Evolutionary conservation across 2,113 vertebrate species (phyloP), one percentile per base, ranked within the genome.

Genomic region (Rhynchomys soricoides): DNA sequence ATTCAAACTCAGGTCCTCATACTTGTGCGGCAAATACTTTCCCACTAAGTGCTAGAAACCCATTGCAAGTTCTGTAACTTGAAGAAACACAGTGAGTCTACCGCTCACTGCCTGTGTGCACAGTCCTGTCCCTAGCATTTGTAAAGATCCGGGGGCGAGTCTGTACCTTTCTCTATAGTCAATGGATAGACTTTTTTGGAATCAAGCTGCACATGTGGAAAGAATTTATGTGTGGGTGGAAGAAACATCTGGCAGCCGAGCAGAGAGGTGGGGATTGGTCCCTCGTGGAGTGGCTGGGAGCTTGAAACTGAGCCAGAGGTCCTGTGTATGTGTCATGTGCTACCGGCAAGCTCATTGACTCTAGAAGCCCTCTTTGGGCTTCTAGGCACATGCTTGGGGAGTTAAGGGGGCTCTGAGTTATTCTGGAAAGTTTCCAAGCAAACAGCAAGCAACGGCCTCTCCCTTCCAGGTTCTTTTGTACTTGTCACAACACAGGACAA

Each of bases 341-440:
- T 45, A 1, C 11, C 22, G 16, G 21, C 15, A 29, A 5, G 4
- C 34, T 34, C 2, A 0, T 9, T 50, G 40, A 19, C 57, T 77
- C 24, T 9, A 21, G 74, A 59, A 77, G 68, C 37, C 40, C 17
- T 43, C 74, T 40, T 15, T 43, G 11, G 71, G 31, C n/a, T 48
- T 55, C 81, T 24, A 34, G 9, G 43, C 45, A 45, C 74, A 74
- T 2, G 0, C 45, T 48, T 45, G 4, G 26, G 78, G 83, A 68
- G 48, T 5, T 9, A 1, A 34, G 64, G 88, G 6, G n/a, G 5
- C 21, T 11, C 85, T 10, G 37, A 40, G 10, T 55, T 86, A n/a
- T 24, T 75, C 66, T 55, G 37, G 71, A 78, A 79, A 43, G 11
- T 50, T 92, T 71, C 50, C 43, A n/a, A 7, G 29, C 55, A 50